These are phyloP conservation scores for Tribolium castaneum DNA, from an alignment of 1,140 invertebrate genomes.

Conservation along the genomic window DNA sequence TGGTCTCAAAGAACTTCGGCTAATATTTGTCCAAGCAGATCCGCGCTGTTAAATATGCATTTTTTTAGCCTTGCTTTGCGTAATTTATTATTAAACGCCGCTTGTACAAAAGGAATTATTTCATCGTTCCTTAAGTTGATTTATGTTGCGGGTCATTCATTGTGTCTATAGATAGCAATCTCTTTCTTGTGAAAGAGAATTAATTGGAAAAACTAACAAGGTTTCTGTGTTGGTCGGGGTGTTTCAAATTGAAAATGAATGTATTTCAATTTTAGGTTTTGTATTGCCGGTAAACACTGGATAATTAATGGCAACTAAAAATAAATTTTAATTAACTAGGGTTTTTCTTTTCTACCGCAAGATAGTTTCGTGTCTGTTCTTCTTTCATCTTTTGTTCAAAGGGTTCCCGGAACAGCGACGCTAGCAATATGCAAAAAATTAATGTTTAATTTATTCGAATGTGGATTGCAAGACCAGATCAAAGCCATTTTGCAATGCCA, in stretches of 20 bases:
- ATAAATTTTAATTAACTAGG: neutral
- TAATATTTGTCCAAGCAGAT: conserved; percentile 11
- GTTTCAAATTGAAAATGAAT: conserved; percentile 3
- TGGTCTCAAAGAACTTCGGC: conserved; percentile 2
- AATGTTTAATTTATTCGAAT: neutral
- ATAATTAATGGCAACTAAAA: neutral
- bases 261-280: neutral
- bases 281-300: neutral
- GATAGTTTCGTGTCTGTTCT: neutral
- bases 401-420: neutral
- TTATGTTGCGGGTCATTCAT: conserved; percentile 20
- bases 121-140: conserved; percentile 24
- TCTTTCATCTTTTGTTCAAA: neutral
- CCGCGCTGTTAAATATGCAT: conserved; percentile 1
- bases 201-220: conserved; percentile 33
- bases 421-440: neutral
- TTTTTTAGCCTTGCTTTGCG: neutral
- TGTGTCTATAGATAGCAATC: conserved; percentile 28
- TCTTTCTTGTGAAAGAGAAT: conserved; percentile 15
- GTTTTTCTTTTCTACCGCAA: neutral
- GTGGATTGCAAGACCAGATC: neutral
- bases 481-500: neutral
- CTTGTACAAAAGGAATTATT: conserved; percentile 9
- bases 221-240: neutral
- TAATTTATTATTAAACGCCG: conserved; percentile 17